Base-by-base conservation (phyloP, 53 echinoderm and acorn worm species). In the Hippasteria phrygiana region DNA sequence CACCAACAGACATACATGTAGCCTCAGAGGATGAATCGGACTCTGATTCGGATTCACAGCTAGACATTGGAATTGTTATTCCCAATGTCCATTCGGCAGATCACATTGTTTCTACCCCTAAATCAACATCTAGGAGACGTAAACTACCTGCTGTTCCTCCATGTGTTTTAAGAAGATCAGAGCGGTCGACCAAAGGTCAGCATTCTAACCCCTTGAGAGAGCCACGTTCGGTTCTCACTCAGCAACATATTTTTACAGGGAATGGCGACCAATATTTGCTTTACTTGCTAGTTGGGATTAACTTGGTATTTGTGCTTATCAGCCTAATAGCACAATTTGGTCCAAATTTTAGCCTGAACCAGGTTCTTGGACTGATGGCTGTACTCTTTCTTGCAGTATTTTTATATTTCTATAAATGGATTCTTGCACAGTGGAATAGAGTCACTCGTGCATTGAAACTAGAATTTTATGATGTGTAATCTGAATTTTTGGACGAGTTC, bases 151-250 rank as follows among this genome's bases (percentile, higher is more conserved):
- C 20, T 22, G 63, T 27, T 0, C 63, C 63, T 63, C 63, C 63
- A 63, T 27, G 31, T 28, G 2, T n/a, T 31, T 26, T 63, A 22
- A 63, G 63, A 10, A n/a, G 71, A 38, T 71, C 71, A 3, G 36
- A 71, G n/a, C 71, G 71, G 3, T 37, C 71, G n/a, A 38, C 71
- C 1, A 71, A 71, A 17, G 71, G 71, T 4, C 63, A 63, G 31
- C 63, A 63, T 4, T 11, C 2, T 4, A 71, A 71, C 18, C 71
- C 35, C 36, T 35, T 13, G 1, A 35, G n/a, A 17, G 2, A 37
- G n/a, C 71, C 62, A 22, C 16, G 24, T 11, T 20, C 62, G 62
- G 62, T 62, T 13, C 5, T 62, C 5, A 20, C 62, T 62, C 24
- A 13, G 18, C 62, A 62, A 22, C 18, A 20, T 8, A 22, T 22